Conservation (phyloP, 2,113 vertebrate species). For the Tetraodon nigroviridis region DNA sequence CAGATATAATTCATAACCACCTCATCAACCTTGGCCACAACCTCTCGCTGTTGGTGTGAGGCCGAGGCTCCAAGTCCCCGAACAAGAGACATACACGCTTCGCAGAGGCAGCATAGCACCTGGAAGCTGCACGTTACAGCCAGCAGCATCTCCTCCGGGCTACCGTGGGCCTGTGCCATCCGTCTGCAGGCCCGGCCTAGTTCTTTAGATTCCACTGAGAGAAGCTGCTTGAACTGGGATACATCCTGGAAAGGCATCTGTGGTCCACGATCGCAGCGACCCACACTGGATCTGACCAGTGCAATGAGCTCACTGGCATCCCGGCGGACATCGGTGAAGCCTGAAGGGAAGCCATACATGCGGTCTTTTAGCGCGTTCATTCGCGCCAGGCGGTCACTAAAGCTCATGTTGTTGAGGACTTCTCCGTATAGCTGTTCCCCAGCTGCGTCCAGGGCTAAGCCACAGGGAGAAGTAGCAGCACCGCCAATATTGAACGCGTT, state of each 20-base stretch:
- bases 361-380: slow-evolving; percentile 87
- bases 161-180: slow-evolving; percentile 88
- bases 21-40: slow-evolving; percentile 91
- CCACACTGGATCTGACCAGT: slow-evolving; percentile 85
- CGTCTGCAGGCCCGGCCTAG: slow-evolving; percentile 92
- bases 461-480: slow-evolving; percentile 47
- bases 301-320: slow-evolving; percentile 92
- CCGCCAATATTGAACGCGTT: slow-evolving; percentile 6
- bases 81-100: slow-evolving; percentile 95
- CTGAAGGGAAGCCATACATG: slow-evolving; percentile 84
- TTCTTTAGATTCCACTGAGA: slow-evolving; percentile 91
- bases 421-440: slow-evolving; percentile 73
- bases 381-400: slow-evolving; percentile 79
- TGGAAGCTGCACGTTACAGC: slow-evolving; percentile 95
- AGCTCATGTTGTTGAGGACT: slow-evolving; percentile 81
- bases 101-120: slow-evolving; percentile 95
- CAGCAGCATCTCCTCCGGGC: slow-evolving; percentile 92
- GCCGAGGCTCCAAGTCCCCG: slow-evolving; percentile 83
- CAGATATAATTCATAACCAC: slow-evolving; percentile 97
- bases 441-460: slow-evolving; percentile 38
- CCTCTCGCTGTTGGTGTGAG: slow-evolving; percentile 85
- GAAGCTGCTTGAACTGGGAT: slow-evolving; percentile 89
- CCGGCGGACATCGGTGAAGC: slow-evolving; percentile 86
- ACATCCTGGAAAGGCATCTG: slow-evolving; percentile 80
- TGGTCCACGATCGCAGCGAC: slow-evolving; percentile 70